These are phyloP conservation scores for Torymus auratus DNA, from an alignment of 2,888 invertebrate genomes.

Conservation along the genomic window DNA sequence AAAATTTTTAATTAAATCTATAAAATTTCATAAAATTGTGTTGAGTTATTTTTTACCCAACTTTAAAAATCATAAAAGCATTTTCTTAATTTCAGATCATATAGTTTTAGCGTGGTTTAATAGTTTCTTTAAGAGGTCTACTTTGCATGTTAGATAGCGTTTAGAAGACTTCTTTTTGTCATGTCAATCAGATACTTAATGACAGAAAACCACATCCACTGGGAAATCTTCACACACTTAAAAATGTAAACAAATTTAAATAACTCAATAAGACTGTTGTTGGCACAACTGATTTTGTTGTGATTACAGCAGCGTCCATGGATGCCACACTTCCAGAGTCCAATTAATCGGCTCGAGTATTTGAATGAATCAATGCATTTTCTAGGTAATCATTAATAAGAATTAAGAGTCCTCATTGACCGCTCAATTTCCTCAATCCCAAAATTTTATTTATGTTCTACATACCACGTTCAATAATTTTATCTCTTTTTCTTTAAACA, in stretches of 20 bases:
- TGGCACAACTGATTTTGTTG: conserved; percentile 77
- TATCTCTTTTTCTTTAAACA: conserved; percentile 20
- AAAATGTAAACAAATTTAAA: conserved; percentile 47
- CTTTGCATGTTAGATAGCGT: conserved; percentile 20
- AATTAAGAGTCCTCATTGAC: conserved; percentile 73
- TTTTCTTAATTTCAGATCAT: conserved; percentile 53
- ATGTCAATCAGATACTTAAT: conserved; percentile 34
- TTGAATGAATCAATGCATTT: conserved; percentile 76
- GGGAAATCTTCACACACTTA: conserved; percentile 36
- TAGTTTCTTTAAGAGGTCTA: conserved; percentile 42
- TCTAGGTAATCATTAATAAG: conserved; percentile 76
- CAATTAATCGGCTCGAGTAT: conserved; percentile 75
- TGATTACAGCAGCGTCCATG: conserved; percentile 76
- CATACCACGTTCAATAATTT: conserved; percentile 66
- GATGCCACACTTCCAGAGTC: conserved; percentile 75
- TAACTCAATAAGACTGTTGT: conserved; percentile 69
- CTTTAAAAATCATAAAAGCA: conserved; percentile 36
- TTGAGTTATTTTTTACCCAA: conserved; percentile 33
- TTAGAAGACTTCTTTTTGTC: conserved; percentile 30
- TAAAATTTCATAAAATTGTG: conserved; percentile 55
- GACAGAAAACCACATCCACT: conserved; percentile 41
- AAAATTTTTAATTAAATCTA: conserved; percentile 55
- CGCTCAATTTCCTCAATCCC: conserved; percentile 63
- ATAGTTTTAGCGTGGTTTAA: conserved; percentile 47
- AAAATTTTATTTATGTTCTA: conserved; percentile 62